phyloP scores from a whole-genome alignment of 2,113 vertebrate species.

The Barnardius zonarius region DNA sequence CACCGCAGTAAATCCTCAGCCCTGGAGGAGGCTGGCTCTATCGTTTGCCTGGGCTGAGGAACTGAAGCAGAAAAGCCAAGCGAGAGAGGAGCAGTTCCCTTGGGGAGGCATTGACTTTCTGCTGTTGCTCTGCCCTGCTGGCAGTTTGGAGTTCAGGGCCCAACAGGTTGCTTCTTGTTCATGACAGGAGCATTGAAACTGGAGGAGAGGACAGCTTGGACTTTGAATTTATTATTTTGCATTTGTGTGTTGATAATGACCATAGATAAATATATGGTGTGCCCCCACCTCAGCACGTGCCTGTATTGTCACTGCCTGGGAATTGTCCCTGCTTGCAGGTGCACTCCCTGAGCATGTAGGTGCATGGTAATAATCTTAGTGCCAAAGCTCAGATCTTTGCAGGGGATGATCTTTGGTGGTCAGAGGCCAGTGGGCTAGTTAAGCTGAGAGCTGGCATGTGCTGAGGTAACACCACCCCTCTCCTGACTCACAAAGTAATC shows the following conservation, averaged over 20 bases:
- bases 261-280: background rate
- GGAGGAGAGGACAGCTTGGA: background rate
- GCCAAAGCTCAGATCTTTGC: background rate
- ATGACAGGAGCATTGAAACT: background rate
- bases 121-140: background rate
- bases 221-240: background rate
- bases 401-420: background rate
- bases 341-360: background rate
- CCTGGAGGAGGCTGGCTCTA: background rate
- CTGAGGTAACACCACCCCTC: background rate
- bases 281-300: background rate
- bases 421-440: background rate
- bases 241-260: background rate
- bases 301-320: background rate
- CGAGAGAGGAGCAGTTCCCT: background rate
- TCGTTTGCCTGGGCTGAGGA: background rate
- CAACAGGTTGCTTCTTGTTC: background rate
- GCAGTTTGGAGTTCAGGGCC: background rate
- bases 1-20: background rate
- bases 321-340: background rate
- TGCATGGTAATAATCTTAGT: background rate
- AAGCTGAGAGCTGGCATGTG: background rate
- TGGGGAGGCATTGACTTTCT: background rate
- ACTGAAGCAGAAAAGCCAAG: background rate
- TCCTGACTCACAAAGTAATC: background rate